Evolutionary conservation across 2,888 invertebrate genomes (phyloP), one percentile per base, ranked within the genome.

Genomic region (Meiosimyza decipiens): DNA sequence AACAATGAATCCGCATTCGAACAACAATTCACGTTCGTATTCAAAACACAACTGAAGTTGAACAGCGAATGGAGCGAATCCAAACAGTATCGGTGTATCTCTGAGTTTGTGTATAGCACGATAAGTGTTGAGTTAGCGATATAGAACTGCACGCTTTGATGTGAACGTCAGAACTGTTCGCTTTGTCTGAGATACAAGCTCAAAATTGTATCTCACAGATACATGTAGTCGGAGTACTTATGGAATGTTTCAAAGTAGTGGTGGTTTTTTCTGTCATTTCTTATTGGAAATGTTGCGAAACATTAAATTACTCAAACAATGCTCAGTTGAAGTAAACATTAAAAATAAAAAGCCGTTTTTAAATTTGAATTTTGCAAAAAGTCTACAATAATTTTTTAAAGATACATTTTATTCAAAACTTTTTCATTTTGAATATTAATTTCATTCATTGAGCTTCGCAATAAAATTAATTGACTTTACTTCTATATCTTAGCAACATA

Each of bases 41-140:
- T 70, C 69, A 63, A 74, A 74, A 67, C 62, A 67, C 70, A 63
- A 74, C 74, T 74, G 72, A 74, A 74, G 72, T 72, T 54, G 51
- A 18, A 59, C 49, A 49, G 49, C 13, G 59, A 40, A 40, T 7
- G 40, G 40, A 40, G 40, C 40, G 40, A 40, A 40, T 40, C 40
- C 40, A 40, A 3, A 15, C 12, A 64, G 40, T 66, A 54, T n/a
- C 51, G n/a, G 49, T 16, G 57, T 47, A 6, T 13, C 18, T 13
- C 33, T 40, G 52, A 65, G 65, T n/a, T 57, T 57, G 57, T 28
- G 22, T 57, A 22, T 57, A 11, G 51, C 57, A 57, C 28, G 57
- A 12, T 28, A 22, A 22, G 12, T 15, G 2, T 60, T 7, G 12
- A 11, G 22, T 11, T 28, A 5, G 59, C 16, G 55, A n/a, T 47